Conservation (phyloP, 2,797 vertebrate species). For the Channa striata region DNA sequence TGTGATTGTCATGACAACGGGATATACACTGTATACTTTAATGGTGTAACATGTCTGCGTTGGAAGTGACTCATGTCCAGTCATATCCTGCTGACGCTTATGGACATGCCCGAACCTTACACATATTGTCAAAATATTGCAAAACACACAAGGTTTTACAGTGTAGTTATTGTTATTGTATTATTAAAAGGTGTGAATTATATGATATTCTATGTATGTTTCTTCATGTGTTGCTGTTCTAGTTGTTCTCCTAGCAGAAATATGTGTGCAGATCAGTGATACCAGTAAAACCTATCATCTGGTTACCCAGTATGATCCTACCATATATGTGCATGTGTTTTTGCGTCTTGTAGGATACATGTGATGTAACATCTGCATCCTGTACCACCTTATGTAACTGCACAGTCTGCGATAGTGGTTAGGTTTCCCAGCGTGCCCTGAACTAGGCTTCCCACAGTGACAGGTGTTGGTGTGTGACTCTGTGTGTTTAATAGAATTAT, state of each 20-base stretch:
- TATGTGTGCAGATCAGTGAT: slow-evolving; percentile 11
- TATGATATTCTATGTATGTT: not conserved
- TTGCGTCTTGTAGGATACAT: not conserved
- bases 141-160: not conserved
- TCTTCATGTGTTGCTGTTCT: not conserved
- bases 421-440: slow-evolving; percentile 29
- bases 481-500: not conserved
- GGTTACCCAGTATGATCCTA: slow-evolving; percentile 29
- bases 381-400: slow-evolving; percentile 47
- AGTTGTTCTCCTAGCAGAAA: not conserved
- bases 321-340: not conserved
- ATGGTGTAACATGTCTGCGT: not conserved
- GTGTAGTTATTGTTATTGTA: not conserved
- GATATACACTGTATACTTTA: slow-evolving; percentile 4
- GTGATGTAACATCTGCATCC: slow-evolving; percentile 64
- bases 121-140: slow-evolving; percentile 25
- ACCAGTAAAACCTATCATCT: slow-evolving; percentile 38
- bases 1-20: slow-evolving; percentile 31
- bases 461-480: slow-evolving; percentile 40
- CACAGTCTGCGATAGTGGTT: not conserved
- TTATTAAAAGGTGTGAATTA: not conserved
- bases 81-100: slow-evolving; percentile 55
- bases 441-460: slow-evolving; percentile 20
- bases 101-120: not conserved
- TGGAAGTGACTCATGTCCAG: slow-evolving; percentile 54